Conservation (phyloP, 1,140 invertebrate genomes). For the Conus ventricosus region DNA sequence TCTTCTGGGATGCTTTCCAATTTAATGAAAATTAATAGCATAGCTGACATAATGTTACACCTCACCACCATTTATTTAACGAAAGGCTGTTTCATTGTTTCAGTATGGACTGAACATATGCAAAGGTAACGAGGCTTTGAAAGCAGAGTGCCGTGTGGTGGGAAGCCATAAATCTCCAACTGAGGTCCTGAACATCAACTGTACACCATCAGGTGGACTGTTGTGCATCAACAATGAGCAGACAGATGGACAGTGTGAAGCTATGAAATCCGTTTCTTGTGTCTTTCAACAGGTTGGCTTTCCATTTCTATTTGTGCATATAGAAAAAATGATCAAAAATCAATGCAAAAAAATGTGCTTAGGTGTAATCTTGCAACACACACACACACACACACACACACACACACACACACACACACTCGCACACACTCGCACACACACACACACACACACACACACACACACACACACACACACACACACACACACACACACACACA, state of each 20-base stretch:
- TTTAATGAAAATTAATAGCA: too few relatives aligned
- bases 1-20: too few relatives aligned
- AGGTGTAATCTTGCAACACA: too few relatives aligned
- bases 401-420: too few relatives aligned
- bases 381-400: too few relatives aligned
- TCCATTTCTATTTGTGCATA: not conserved
- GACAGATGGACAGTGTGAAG: not conserved
- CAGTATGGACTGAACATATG: conserved; percentile 23
- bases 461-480: too few relatives aligned
- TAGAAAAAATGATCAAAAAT: not conserved
- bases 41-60: too few relatives aligned
- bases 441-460: too few relatives aligned
- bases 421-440: too few relatives aligned
- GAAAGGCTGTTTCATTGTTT: not conserved
- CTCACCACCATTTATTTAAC: too few relatives aligned
- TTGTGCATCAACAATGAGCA: not conserved
- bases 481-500: too few relatives aligned
- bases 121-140: not conserved
- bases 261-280: conserved; percentile 24
- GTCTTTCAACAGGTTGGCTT: not conserved
- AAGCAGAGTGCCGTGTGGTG: conserved; percentile 13
- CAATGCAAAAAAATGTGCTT: too few relatives aligned
- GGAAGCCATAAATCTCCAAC: not conserved
- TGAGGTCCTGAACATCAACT: not conserved
- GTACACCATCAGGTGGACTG: not conserved